phyloP scores from a whole-genome alignment of 1,140 invertebrate genomes.

The Drosophila melanica region DNA sequence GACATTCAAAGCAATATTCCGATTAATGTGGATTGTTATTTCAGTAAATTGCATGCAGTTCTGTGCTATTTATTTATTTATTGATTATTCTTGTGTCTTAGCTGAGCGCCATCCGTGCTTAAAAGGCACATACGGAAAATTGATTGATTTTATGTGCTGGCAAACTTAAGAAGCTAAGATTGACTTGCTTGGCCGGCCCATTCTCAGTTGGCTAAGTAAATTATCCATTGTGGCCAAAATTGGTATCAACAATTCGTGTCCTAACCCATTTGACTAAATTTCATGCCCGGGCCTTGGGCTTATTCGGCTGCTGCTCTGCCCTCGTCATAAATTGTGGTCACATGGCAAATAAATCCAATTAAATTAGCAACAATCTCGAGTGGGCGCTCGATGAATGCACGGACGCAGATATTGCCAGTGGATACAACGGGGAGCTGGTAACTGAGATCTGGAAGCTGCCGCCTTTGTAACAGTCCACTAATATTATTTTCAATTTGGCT shows the following conservation, averaged over 20 bases:
- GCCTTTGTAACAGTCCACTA: slow-evolving; percentile 15
- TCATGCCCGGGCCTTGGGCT: not conserved
- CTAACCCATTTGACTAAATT: slow-evolving; percentile 7
- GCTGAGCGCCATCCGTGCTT: not conserved
- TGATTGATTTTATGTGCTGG: not conserved
- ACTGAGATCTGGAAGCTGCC: not conserved
- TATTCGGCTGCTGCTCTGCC: not conserved
- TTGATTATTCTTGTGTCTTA: not conserved
- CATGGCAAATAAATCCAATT: slow-evolving; percentile 51
- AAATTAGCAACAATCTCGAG: slow-evolving; percentile 50
- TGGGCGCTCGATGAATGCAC: slow-evolving; percentile 24
- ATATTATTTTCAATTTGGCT: slow-evolving; percentile 52
- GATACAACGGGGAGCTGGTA: not conserved
- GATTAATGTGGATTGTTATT: not conserved
- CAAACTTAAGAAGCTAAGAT: not conserved
- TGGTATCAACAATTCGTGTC: slow-evolving; percentile 2
- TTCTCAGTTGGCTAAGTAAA: slow-evolving; percentile 6
- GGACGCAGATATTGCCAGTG: not conserved
- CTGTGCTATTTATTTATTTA: not conserved
- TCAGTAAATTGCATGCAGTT: not conserved
- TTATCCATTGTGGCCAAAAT: not conserved
- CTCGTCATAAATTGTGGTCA: slow-evolving; percentile 35
- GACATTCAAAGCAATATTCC: not conserved
- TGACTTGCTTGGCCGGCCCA: slow-evolving; percentile 1
- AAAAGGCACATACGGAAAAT: not conserved